Percentiles rank a stretch among this genome's conserved stretches.
These are phyloP conservation scores for Denticeps clupeoides DNA, from an alignment of 2,797 vertebrate genomes.

Conservation along the genomic window DNA sequence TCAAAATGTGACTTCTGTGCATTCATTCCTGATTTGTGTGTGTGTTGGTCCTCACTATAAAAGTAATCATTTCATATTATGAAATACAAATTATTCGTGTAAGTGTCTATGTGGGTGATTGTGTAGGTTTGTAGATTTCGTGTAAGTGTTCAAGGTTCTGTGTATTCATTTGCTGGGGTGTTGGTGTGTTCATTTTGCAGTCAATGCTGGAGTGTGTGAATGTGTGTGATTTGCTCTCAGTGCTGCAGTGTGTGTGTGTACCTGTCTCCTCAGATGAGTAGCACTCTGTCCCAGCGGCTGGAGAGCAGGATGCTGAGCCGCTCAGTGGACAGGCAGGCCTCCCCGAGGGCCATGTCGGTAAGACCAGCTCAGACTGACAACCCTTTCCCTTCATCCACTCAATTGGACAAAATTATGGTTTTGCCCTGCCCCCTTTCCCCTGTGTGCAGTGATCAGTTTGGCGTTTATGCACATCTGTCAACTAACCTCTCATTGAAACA, in stretches of 20 bases:
- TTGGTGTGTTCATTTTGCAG: constrained; percentile 5
- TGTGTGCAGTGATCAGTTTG: constrained; percentile 3
- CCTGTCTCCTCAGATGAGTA: constrained; percentile 73
- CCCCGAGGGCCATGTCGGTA: constrained; percentile 69
- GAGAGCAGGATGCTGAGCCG: constrained; percentile 73
- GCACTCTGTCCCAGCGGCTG: constrained; percentile 75
- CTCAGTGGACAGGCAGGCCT: constrained; percentile 61
- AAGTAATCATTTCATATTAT: no score
- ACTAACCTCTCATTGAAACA: not conserved
- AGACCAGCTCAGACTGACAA: constrained; percentile 38
- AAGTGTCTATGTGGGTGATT: no score
- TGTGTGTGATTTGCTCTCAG: constrained; percentile 1
- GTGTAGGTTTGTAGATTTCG: not conserved
- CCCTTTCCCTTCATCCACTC: constrained; percentile 10
- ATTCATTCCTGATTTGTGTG: no score
- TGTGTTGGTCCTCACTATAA: no score
- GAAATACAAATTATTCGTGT: no score
- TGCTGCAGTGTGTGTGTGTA: constrained; percentile 29
- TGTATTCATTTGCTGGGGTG: not conserved
- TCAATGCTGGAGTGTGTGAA: not conserved
- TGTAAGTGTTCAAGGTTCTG: not conserved
- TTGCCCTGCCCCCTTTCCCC: constrained; percentile 30
- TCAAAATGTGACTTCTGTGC: no score
- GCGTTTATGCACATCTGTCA: not conserved
- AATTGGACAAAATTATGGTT: constrained; percentile 36